Base-by-base conservation (phyloP, 2,797 vertebrate genomes). In the Xyrichtys novacula region DNA sequence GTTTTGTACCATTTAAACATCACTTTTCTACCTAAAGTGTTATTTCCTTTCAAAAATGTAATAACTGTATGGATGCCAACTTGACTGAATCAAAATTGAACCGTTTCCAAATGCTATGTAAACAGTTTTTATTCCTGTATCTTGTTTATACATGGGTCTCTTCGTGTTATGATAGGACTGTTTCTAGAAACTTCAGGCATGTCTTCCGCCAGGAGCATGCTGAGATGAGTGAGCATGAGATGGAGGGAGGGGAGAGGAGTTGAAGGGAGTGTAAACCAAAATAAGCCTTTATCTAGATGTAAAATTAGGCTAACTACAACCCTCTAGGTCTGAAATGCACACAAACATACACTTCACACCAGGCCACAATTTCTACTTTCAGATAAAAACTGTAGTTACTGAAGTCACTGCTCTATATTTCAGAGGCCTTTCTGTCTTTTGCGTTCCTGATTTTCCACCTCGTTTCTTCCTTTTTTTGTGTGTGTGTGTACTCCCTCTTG, bases 241-340 rank as follows among this genome's bases (percentile, higher is more conserved):
- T 56, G 72, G 80, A 69, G 32, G 42, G 63, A 47, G 42, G 39
- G 40, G 56, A 47, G 38, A 64, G 11, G 48, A n/a, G 23, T 25
- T 63, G 56, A 53, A 80, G 58, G 60, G 75, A 76, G 80, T 67
- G 65, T 69, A 71, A 85, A 84, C 76, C 60, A 80, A 80, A 84
- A 85, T 70, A 84, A 81, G 66, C 72, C 62, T 61, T 79, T 62
- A 75, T 72, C 60, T 80, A 56, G 25, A 79, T 78, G 76, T 76
- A 63, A 82, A 81, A 78, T 82, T 60, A 80, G 62, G 56, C 76
- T 64, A 77, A 83, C 65, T 39, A 43, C 59, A 81, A 70, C 22
- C 60, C 52, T 72, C 48, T 50, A 76, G 28, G 62, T 70, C 52
- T 47, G 49, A 76, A 52, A 48, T 60, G 55, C 19, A 76, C 60